phyloP scores from a whole-genome alignment of 92 coral and sea anemone genomes.

The Heteractis magnifica region DNA sequence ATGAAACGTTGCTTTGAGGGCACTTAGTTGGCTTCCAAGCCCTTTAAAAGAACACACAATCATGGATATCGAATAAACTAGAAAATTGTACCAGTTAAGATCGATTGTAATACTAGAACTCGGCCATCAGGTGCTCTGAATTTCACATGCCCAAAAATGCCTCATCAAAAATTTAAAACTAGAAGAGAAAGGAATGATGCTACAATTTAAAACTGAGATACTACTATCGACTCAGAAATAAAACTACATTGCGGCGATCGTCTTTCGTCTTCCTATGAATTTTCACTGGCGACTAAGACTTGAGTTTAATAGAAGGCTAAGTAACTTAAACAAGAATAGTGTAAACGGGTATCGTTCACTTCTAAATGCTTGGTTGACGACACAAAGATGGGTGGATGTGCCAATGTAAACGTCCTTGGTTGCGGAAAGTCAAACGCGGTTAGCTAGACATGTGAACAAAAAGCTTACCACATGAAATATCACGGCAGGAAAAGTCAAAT shows the following conservation, averaged over 20 bases:
- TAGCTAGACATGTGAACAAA: conserved; percentile 32
- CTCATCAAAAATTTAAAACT: conserved; percentile 46
- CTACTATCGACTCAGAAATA: conserved; percentile 23
- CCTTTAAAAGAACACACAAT: neutral
- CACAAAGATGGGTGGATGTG: conserved; percentile 30
- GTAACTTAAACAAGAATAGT: neutral
- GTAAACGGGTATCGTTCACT: neutral
- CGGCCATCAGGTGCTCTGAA: neutral
- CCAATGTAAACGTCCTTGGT: conserved; percentile 8
- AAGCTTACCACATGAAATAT: conserved; percentile 15
- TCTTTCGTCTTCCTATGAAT: neutral
- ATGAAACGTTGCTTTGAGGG: conserved; percentile 18
- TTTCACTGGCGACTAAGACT: neutral
- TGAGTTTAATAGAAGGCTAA: neutral
- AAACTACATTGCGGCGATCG: conserved; percentile 10
- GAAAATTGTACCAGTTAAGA: neutral
- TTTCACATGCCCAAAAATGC: conserved; percentile 34
- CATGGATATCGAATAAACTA: neutral
- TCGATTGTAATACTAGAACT: conserved; percentile 11
- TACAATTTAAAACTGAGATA: conserved; percentile 31
- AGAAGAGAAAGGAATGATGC: conserved; percentile 32
- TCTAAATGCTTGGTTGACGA: conserved; percentile 29
- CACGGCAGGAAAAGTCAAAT: conserved; percentile 23
- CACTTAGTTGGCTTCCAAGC: conserved; percentile 16
- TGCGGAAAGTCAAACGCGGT: conserved; percentile 42